These are phyloP conservation scores for Rissa tridactyla DNA, from an alignment of 2,113 vertebrate species.

Conservation along the genomic window DNA sequence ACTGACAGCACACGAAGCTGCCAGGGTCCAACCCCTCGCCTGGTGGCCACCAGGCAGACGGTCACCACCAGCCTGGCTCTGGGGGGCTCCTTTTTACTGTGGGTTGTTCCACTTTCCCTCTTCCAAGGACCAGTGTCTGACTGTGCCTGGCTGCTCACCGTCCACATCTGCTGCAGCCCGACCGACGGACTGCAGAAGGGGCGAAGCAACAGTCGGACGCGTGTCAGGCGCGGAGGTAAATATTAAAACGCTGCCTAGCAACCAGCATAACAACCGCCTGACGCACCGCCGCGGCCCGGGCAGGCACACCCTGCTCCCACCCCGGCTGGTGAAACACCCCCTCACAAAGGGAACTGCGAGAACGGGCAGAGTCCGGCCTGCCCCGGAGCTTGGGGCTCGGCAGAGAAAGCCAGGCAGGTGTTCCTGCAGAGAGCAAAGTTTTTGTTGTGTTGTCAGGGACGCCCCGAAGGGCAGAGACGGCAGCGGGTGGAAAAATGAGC, in stretches of 20 bases:
- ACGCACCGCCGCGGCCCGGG: neutral
- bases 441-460: neutral
- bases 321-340: neutral
- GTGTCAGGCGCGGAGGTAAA: conserved; percentile 49
- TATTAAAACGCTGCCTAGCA: conserved; percentile 61
- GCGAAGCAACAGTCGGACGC: neutral
- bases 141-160: neutral
- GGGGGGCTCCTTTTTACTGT: rapidly evolving
- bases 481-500: rapidly evolving
- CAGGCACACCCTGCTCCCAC: neutral
- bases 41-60: rapidly evolving
- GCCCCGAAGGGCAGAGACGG: neutral
- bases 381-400: rapidly evolving
- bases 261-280: neutral
- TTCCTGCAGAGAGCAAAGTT: rapidly evolving
- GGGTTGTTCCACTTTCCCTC: rapidly evolving
- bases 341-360: neutral
- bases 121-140: rapidly evolving
- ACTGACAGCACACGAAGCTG: rapidly evolving
- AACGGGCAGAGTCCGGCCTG: rapidly evolving
- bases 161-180: neutral
- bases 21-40: rapidly evolving
- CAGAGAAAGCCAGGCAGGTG: neutral
- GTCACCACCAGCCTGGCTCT: neutral
- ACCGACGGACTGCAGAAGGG: neutral